Evolutionary conservation across 2,888 invertebrate species (phyloP).

Genomic region (Apoda limacodes): DNA sequence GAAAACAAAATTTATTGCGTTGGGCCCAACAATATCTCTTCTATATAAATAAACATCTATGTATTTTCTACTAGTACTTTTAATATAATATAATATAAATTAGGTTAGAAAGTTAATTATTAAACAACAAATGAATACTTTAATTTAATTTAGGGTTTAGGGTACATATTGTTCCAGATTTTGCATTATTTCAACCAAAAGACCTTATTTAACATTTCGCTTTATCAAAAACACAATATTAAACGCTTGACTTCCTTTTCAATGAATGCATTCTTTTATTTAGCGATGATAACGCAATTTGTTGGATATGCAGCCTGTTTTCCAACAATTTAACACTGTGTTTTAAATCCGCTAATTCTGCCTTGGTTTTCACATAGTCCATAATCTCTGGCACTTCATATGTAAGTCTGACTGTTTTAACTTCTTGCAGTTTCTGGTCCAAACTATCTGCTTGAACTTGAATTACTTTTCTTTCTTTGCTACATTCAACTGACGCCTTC

Average conservation of each 20-base stretch:
- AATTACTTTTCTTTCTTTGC: conserved; percentile 44
- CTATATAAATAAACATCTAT: too few species aligned
- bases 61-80: too few species aligned
- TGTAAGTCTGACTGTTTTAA: conserved; percentile 42
- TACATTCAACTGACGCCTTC: conserved; percentile 43
- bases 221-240: conserved; percentile 2
- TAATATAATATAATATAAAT: too few species aligned
- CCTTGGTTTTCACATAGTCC: conserved; percentile 67
- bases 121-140: too few species aligned
- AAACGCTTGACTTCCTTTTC: conserved; percentile 10
- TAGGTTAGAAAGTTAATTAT: too few species aligned
- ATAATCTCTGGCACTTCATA: conserved; percentile 69
- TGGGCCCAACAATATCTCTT: too few species aligned
- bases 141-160: too few species aligned
- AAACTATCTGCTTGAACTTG: conserved; percentile 45
- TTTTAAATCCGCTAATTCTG: conserved; percentile 55
- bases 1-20: too few species aligned
- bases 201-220: not conserved
- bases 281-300: conserved; percentile 43
- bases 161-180: too few species aligned
- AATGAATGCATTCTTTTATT: conserved; percentile 34
- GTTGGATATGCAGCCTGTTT: conserved; percentile 42
- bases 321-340: conserved; percentile 43
- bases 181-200: too few species aligned
- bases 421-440: conserved; percentile 37